Evolutionary conservation across 2,113 vertebrate species (phyloP), one percentile per base, ranked within the genome.

Genomic region (Motacilla alba): DNA sequence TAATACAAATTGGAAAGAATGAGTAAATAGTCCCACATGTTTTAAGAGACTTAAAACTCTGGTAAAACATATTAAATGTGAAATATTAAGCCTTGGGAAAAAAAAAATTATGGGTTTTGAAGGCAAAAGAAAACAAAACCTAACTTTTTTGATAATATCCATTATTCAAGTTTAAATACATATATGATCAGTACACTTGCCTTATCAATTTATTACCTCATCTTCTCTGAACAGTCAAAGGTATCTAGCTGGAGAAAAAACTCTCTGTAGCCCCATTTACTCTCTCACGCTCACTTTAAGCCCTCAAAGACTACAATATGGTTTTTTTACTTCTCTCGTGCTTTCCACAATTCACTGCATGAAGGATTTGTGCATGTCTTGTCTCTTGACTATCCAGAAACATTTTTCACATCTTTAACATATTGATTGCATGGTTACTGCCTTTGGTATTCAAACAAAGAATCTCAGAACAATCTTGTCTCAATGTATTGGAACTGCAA

Each of bases 221-320:
- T n/a, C 7, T 46, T 83, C 12, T 66, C 41, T 46, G 56, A 66
- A 87, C 60, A 70, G 6, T 28, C 53, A 67, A 47, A 67, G 7
- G 1, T 56, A 60, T 2, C 8, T 79, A 66, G 4, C 20, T 60
- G 19, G 41, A 50, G 16, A 47, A 5, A 37, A 63, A 59, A 44
- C 1, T 21, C 5, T 27, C 9, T 39, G 8, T 26, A 39, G 8
- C 22, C 2, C 1, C 4, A 2, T 56, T 80, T 59, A 22, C 19
- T 49, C 21, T 30, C 5, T 59, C 19, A 72, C 13, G 66, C 27
- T 41, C 21, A 58, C 5, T 76, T 67, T 77, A 58, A 53, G 10
- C 12, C 27, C 18, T 67, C 52, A 37, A 70, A 67, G 20, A 20
- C 10, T 23, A 15, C 2, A 86, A 7, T 59, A 3, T 6, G 6